Percentiles rank a stretch among this genome's conserved stretches.
Evolutionary conservation across 2,113 vertebrate species (phyloP).

Genomic region (Alosa alosa): DNA sequence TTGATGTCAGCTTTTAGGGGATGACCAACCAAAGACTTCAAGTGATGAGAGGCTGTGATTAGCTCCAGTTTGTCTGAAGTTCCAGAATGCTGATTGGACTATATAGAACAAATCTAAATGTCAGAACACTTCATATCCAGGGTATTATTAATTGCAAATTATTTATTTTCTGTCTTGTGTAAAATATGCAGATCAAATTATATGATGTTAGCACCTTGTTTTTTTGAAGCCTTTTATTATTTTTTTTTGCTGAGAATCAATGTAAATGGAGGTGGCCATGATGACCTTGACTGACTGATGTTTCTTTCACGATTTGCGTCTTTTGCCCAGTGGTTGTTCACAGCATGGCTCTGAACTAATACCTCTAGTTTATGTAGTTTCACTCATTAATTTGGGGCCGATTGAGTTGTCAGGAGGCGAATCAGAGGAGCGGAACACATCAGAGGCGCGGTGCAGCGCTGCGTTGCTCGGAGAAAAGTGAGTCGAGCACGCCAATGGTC

Average conservation of each 20-base stretch:
- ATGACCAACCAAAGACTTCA: background rate
- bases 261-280: background rate
- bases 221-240: background rate
- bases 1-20: background rate
- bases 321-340: background rate
- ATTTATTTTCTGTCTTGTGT: background rate
- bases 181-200: background rate
- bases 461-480: conserved; percentile 19
- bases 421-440: conserved; percentile 28
- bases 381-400: conserved; percentile 36
- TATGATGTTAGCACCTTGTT: background rate
- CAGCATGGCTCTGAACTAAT: conserved; percentile 13
- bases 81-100: background rate
- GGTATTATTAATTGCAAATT: background rate
- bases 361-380: background rate
- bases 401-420: conserved; percentile 48
- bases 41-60: background rate
- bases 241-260: background rate
- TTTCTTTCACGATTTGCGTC: background rate
- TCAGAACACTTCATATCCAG: background rate
- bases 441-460: conserved; percentile 22
- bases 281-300: conserved; percentile 8
- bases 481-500: conserved; percentile 33
- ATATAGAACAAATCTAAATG: too few species aligned
- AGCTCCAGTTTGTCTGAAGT: background rate